phyloP scores from a whole-genome alignment of 2,113 vertebrate species.

The Poeciliopsis prolifica region DNA sequence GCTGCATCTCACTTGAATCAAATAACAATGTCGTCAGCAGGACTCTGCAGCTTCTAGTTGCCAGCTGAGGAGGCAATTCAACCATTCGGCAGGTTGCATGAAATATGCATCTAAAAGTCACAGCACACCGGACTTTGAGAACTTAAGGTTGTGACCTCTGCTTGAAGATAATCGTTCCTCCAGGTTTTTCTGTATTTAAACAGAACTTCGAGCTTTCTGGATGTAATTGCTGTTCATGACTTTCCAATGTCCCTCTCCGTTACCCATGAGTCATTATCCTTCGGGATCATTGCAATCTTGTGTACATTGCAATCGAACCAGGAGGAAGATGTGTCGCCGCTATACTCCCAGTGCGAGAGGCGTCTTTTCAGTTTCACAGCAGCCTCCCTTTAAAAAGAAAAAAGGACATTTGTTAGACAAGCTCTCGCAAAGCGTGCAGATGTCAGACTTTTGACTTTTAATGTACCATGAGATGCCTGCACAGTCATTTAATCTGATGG shows the following conservation, averaged over 20 bases:
- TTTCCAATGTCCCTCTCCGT: neutral
- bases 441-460: constrained; percentile 20
- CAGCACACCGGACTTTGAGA: neutral
- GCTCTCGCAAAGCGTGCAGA: neutral
- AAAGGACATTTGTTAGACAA: neutral
- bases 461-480: constrained; percentile 80
- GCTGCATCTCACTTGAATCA: neutral
- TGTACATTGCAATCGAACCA: constrained; percentile 70
- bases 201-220: neutral
- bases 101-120: neutral
- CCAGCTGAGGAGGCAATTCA: neutral
- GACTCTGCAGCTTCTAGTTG: neutral
- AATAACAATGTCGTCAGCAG: neutral
- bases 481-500: constrained; percentile 82
- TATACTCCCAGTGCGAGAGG: constrained; percentile 78
- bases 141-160: neutral
- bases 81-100: neutral
- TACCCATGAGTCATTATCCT: constrained; percentile 27
- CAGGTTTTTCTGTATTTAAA: neutral
- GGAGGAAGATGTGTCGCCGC: constrained; percentile 65
- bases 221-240: constrained; percentile 8
- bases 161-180: neutral
- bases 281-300: constrained; percentile 31
- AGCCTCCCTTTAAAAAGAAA: constrained; percentile 70
- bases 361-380: constrained; percentile 74